phyloP scores from a whole-genome alignment of 37 sponge, comb jelly and placozoan species.

The Haliclona indistincta region DNA sequence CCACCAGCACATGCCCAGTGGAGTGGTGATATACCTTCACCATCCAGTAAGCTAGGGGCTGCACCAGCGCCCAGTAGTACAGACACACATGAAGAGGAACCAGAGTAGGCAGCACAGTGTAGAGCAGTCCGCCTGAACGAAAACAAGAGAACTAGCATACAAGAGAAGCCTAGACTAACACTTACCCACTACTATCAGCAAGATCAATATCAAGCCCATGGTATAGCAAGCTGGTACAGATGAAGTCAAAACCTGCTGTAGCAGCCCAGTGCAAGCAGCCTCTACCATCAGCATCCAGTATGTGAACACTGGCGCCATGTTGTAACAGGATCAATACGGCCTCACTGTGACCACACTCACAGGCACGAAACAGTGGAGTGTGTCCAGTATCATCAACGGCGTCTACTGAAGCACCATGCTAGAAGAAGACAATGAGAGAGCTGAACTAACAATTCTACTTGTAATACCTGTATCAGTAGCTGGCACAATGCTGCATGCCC shows the following conservation, averaged over 20 bases:
- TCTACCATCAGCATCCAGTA: slow-evolving; percentile 69
- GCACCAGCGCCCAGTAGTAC: slow-evolving; percentile 63
- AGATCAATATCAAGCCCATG: slow-evolving; percentile 44
- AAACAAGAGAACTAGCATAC: background rate
- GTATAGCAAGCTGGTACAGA: slow-evolving; percentile 75
- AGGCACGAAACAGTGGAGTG: slow-evolving; percentile 84
- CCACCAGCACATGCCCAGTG: slow-evolving; percentile 91
- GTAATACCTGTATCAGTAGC: slow-evolving; percentile 72
- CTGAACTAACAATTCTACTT: background rate
- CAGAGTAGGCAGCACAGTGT: slow-evolving; percentile 86
- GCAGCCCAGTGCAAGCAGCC: slow-evolving; percentile 90
- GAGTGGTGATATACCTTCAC: slow-evolving; percentile 81
- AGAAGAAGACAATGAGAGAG: background rate
- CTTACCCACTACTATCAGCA: slow-evolving; percentile 56
- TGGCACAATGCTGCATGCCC: slow-evolving; percentile 73
- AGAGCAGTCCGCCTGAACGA: slow-evolving; percentile 67
- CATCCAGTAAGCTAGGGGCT: slow-evolving; percentile 58
- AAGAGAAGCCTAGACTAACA: background rate
- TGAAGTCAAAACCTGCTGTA: slow-evolving; percentile 79
- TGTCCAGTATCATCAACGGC: slow-evolving; percentile 67
- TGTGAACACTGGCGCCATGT: slow-evolving; percentile 63
- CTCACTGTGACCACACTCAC: slow-evolving; percentile 84
- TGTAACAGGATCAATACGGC: slow-evolving; percentile 70
- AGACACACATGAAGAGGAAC: slow-evolving; percentile 57
- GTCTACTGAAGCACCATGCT: slow-evolving; percentile 76